Base-by-base conservation (phyloP, 1,140 invertebrate genomes). In the Solenopsis invicta region DNA sequence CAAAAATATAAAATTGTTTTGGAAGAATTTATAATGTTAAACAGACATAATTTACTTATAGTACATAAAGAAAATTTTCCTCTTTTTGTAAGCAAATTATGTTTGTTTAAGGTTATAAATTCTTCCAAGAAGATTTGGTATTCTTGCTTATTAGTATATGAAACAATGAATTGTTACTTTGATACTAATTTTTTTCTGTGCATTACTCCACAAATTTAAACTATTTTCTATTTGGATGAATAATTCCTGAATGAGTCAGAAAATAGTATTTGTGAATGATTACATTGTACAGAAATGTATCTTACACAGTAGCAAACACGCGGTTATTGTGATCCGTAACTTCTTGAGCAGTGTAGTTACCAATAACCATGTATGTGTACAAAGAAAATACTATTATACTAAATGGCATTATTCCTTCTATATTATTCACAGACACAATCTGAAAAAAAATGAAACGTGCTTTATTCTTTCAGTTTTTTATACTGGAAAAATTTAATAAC, bases 291-390 rank as follows among this genome's bases (percentile, higher is more conserved):
- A 67, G 21, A 41, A 41, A 41, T n/a, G 3, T 41, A 67, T 45
- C 64, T 45, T 67, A 67, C 67, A 9, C 45, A 71, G 24, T 52
- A 5, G 9, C 29, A 54, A 74, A 74, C 12, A 74, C 50, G 4
- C 6, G 24, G 37, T 54, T 74, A 74, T 74, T 74, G 18, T 74
- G 29, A 74, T 74, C 71, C 5, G 34, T 74, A 74, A 74, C 5
- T 74, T 74, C 16, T 54, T 74, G 71, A 16, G 50, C 71, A 34
- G 2, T 4, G 18, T 34, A 54, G 10, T 54, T 37, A 34, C 3
- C 6, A 13, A 54, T 13, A 24, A 74, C 0, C 18, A 54, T 3
- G 2, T 52, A 52, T 6, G 13, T 0, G 0, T 37, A 37, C 1
- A n/a, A 3, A 4, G 0, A 1, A 37, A 67, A 0, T 5, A 72